phyloP scores from a whole-genome alignment of 2,888 invertebrate genomes.

The Hofmannophila pseudospretella region DNA sequence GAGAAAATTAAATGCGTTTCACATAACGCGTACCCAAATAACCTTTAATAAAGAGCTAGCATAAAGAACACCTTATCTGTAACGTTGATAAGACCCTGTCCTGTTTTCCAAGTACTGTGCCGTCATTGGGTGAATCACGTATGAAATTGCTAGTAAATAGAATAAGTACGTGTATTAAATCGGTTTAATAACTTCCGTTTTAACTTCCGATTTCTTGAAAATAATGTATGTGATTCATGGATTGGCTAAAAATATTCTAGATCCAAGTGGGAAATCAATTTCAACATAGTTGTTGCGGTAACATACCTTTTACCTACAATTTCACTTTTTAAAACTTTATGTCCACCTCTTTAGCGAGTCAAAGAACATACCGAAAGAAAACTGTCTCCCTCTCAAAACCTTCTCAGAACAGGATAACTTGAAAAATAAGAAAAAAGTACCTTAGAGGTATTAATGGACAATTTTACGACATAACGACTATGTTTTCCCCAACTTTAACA shows the following conservation, averaged over 20 bases:
- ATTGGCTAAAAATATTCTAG: no score
- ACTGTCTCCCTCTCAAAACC: no score
- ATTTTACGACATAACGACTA: background rate
- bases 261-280: no score
- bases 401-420: no score
- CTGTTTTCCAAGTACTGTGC: constrained; percentile 56
- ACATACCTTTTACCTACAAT: no score
- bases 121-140: constrained; percentile 51
- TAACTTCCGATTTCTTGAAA: constrained; percentile 14
- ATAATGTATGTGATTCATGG: constrained; percentile 7
- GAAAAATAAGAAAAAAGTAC: no score
- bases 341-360: no score
- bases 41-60: constrained; percentile 41
- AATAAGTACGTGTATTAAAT: constrained; percentile 8
- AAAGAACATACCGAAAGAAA: no score
- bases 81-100: constrained; percentile 54
- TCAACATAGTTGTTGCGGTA: no score
- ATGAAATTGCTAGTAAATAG: constrained; percentile 15
- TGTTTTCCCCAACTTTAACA: background rate
- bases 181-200: constrained; percentile 17
- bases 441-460: background rate
- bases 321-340: no score
- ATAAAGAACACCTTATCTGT: constrained; percentile 49
- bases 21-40: constrained; percentile 23
- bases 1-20: constrained; percentile 5